Base-by-base conservation (phyloP, 2,797 vertebrate species). In the Rhyacichthys aspro region DNA sequence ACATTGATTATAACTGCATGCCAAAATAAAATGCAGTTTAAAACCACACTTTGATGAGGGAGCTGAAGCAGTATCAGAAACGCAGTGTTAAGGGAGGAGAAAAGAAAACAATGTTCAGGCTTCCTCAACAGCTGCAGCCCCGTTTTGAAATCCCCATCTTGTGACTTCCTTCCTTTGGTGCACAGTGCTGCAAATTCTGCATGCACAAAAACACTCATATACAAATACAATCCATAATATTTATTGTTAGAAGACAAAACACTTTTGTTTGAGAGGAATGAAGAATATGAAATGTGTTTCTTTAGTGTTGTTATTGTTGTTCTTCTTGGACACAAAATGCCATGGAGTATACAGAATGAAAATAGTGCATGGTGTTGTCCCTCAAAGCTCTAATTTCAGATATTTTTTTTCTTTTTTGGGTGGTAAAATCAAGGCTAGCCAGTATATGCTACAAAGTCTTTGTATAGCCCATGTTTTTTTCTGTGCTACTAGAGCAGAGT, bases 131-230 rank as follows among this genome's bases (percentile, higher is more conserved):
- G 89, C 90, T 92, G 89, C 88, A 85, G 87, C 86, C 72, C 67
- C 77, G 85, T 90, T 91, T 86, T 88, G 86, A 91, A 91, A 91
- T 88, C 86, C 88, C 88, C 87, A 81, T 89, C 90, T 91, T 89
- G 89, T 90, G 89, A 92, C 89, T 92, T 92, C 91, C 91, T 92
- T 90, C 88, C 89, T 88, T 78, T 81, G 83, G 79, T 83, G 84
- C 81, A 82, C 59, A 79, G 64, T 70, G 80, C 78, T 87, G 77
- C 88, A 83, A 67, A 82, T 59, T 74, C 43, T 65, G 58, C 54
- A 67, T 72, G 74, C 81, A 72, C 69, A 74, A 46, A 70, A 54
- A 56, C 60, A 65, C 23, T 28, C 23, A 28, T 67, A 49, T 54
- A 69, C 56, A 67, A 11, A 41, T 39, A 33, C 52, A 56, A 50